Evolutionary conservation across 2,888 invertebrate species (phyloP).

Genomic region (Helicoverpa assulta): DNA sequence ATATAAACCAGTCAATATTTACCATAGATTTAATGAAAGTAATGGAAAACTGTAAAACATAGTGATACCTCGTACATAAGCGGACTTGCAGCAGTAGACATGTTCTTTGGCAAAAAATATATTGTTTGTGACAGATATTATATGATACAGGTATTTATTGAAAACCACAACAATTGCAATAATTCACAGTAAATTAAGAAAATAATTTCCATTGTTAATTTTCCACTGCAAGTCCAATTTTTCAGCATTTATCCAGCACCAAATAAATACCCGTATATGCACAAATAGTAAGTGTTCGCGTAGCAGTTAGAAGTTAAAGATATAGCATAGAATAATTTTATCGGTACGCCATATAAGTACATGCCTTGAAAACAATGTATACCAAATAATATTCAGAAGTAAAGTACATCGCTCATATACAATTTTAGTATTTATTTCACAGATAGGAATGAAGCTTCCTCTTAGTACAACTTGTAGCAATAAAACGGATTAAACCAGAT

Average conservation of each 20-base stretch:
- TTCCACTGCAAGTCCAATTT: slow-evolving; percentile 44
- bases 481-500: slow-evolving; percentile 34
- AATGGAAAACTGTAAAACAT: slow-evolving; percentile 18
- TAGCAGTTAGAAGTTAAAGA: slow-evolving; percentile 51
- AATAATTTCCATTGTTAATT: neutral
- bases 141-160: neutral
- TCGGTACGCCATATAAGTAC: slow-evolving; percentile 33
- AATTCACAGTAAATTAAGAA: neutral
- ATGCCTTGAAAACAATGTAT: slow-evolving; percentile 46
- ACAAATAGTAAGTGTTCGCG: slow-evolving; percentile 55
- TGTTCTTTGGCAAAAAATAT: neutral
- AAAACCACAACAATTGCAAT: neutral
- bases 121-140: neutral
- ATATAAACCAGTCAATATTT: slow-evolving; percentile 21
- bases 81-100: slow-evolving; percentile 39
- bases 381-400: slow-evolving; percentile 20
- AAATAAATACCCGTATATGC: slow-evolving; percentile 47
- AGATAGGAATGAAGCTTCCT: slow-evolving; percentile 13
- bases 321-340: slow-evolving; percentile 50
- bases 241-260: slow-evolving; percentile 52
- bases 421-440: slow-evolving; percentile 9
- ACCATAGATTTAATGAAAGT: slow-evolving; percentile 23
- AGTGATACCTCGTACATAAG: slow-evolving; percentile 4
- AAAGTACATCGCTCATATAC: slow-evolving; percentile 8
- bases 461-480: slow-evolving; percentile 53